Evolutionary conservation across 2,797 vertebrate species (phyloP), one percentile per base, ranked within the genome.

Genomic region (Picus viridis): DNA sequence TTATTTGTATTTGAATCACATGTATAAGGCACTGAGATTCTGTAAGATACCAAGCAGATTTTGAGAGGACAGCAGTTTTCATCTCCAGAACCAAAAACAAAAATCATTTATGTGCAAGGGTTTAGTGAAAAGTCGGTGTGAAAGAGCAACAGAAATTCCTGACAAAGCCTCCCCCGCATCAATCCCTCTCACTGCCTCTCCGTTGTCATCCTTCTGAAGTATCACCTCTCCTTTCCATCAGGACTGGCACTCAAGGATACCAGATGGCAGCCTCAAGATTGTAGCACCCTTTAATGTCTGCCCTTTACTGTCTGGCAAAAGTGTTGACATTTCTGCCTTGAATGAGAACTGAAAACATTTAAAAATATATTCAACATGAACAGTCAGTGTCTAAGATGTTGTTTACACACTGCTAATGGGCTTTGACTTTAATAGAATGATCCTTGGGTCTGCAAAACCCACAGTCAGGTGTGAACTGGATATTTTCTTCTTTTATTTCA

Each of bases 221-320:
- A 96, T 94, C 96, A 94, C 92, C 93, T 95, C 95, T 95, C 82
- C 88, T 95, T 95, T 96, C 96, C 94, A 95, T 97, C 93, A 32
- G 96, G 95, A 94, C 97, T 97, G 97, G 97, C 97, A 97, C 96
- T 94, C 90, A 92, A 82, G 94, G 88, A 96, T 97, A 97, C 96
- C 97, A 97, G 97, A 98, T 98, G 97, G 97, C 94, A 95, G 96
- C 95, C 97, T 96, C 95, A 97, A 97, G 96, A 97, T 96, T 97
- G 97, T 96, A 97, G 97, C 97, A 97, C 96, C 97, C 97, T 97
- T 97, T 97, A 97, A 96, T 97, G 97, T 97, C 97, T 97, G 96
- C 97, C 97, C 97, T 97, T 97, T 95, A 96, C 96, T 96, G 96
- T 97, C 97, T 97, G 95, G 97, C 97, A 97, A 98, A 98, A 97